phyloP scores from a whole-genome alignment of 1,140 invertebrate species.

The Drosophila jambulina region DNA sequence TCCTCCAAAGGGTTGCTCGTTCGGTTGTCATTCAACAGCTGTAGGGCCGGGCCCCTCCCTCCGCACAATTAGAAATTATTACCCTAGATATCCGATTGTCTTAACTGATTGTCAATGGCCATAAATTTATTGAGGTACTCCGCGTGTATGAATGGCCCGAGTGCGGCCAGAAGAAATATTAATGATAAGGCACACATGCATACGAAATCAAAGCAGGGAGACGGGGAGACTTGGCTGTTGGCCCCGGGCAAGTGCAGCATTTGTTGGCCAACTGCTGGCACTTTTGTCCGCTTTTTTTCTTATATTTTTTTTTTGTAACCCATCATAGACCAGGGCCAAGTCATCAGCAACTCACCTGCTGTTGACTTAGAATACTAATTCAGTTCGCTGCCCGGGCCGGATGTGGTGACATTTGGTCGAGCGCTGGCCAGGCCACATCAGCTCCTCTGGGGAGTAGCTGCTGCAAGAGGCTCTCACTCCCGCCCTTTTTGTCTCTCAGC shows the following conservation, averaged over 20 bases:
- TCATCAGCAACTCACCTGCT: slow-evolving; percentile 44
- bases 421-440: slow-evolving; percentile 26
- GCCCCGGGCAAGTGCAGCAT: slow-evolving; percentile 50
- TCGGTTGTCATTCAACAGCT: slow-evolving; percentile 43
- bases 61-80: slow-evolving; percentile 79
- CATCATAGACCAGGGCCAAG: slow-evolving; percentile 52
- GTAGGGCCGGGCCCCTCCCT: slow-evolving; percentile 36
- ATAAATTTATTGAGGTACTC: slow-evolving; percentile 65
- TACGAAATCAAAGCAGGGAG: slow-evolving; percentile 67
- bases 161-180: slow-evolving; percentile 65
- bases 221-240: slow-evolving; percentile 21
- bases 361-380: slow-evolving; percentile 83
- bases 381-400: slow-evolving; percentile 61
- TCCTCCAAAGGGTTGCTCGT: slow-evolving; percentile 53
- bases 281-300: slow-evolving; percentile 41
- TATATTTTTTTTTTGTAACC: slow-evolving; percentile 9
- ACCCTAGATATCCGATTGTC: slow-evolving; percentile 82
- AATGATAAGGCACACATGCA: slow-evolving; percentile 73
- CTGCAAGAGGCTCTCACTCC: slow-evolving; percentile 3
- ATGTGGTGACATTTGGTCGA: slow-evolving; percentile 80
- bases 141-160: slow-evolving; percentile 40
- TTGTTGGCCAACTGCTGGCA: slow-evolving; percentile 68
- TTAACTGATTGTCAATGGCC: slow-evolving; percentile 79
- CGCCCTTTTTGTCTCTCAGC: slow-evolving; percentile 25
- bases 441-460: slow-evolving; percentile 14